Conservation (phyloP, 2,113 vertebrate genomes). For the Myrmophylax atrothorax region DNA sequence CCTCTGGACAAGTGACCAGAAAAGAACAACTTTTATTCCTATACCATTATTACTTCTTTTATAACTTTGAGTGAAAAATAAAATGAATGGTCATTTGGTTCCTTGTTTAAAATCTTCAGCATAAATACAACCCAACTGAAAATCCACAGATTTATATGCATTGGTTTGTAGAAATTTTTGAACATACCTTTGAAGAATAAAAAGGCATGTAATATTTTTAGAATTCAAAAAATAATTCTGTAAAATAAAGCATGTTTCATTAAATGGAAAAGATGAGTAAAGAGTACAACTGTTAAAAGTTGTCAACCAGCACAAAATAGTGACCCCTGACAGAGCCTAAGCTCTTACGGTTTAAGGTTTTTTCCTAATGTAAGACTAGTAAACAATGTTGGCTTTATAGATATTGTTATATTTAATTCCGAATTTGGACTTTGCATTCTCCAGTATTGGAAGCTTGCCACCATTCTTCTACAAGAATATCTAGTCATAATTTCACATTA, state of each 20-base stretch:
- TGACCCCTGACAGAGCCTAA: background rate
- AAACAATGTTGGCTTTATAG: background rate
- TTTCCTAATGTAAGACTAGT: background rate
- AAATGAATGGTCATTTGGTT: background rate
- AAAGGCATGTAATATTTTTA: background rate
- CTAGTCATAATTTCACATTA: background rate
- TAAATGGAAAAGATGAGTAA: background rate
- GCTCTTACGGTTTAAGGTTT: background rate
- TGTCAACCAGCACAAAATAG: background rate
- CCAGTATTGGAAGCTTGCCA: background rate
- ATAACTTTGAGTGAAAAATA: background rate
- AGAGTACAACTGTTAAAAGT: background rate
- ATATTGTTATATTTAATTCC: background rate
- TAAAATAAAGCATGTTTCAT: background rate
- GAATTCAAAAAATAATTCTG: background rate
- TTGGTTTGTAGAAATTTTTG: background rate
- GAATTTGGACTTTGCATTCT: background rate
- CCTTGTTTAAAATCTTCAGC: background rate
- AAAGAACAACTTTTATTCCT: background rate
- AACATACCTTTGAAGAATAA: background rate
- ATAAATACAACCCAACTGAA: background rate
- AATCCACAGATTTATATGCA: background rate
- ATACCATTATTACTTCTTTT: background rate
- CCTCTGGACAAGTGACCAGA: background rate
- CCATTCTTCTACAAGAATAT: background rate